phyloP scores from a whole-genome alignment of 92 coral and sea anemone species.

The Meandrina meandrites region DNA sequence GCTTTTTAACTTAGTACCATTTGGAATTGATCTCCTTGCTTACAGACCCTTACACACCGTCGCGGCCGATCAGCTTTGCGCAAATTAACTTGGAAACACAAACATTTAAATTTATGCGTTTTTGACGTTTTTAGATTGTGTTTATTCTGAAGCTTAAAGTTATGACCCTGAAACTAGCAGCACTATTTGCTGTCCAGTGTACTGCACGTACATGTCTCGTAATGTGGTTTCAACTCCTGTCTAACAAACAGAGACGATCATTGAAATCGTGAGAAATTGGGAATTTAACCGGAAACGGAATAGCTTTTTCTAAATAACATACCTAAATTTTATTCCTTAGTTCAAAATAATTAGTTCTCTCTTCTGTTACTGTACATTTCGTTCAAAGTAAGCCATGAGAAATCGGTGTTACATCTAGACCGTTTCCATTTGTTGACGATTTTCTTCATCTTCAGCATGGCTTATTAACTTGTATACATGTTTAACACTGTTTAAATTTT shows the following conservation, averaged over 20 bases:
- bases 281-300: background rate
- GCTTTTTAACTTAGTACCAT: too few relatives aligned
- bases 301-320: background rate
- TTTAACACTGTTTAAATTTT: background rate
- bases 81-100: slow-evolving; percentile 24
- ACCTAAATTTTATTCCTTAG: too few relatives aligned
- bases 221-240: background rate
- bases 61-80: background rate
- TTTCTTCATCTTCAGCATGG: background rate
- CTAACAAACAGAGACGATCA: background rate
- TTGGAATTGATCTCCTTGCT: background rate
- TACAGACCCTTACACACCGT: background rate
- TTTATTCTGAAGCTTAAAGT: slow-evolving; percentile 3
- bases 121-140: slow-evolving; percentile 1
- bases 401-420: background rate
- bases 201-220: background rate
- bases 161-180: background rate
- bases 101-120: slow-evolving; percentile 38
- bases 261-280: background rate
- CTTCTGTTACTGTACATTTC: too few relatives aligned
- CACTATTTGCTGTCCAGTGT: background rate
- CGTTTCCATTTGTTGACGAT: background rate
- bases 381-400: background rate
- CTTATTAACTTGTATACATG: background rate
- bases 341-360: background rate